Conservation (phyloP, 2,113 vertebrate species). For the Patagioenas fasciata region DNA sequence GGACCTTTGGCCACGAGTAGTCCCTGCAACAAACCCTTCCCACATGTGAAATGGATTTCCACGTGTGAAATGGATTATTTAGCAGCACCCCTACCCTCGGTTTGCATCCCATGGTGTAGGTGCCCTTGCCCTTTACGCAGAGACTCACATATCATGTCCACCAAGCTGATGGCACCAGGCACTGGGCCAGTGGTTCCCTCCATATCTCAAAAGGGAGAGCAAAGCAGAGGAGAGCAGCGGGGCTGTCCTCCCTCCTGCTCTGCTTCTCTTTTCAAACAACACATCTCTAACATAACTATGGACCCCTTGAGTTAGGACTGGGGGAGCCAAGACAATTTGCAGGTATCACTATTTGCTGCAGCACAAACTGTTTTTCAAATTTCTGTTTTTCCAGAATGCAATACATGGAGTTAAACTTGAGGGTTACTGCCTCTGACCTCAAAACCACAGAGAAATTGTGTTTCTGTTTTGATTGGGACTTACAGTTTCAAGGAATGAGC, state of each 20-base stretch:
- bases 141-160: background rate
- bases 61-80: no score
- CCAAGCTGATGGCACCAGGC: background rate
- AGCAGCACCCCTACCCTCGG: no score
- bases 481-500: background rate
- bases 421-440: background rate
- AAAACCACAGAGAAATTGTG: background rate
- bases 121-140: background rate
- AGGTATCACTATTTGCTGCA: background rate
- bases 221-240: background rate
- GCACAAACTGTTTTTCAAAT: background rate
- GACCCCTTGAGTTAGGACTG: background rate
- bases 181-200: background rate
- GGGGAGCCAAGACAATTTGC: background rate
- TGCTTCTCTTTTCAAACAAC: background rate
- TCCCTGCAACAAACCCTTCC: no score
- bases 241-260: background rate
- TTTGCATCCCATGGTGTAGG: no score
- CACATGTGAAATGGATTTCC: no score
- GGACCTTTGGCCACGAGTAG: no score
- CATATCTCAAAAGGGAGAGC: background rate
- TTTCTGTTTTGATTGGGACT: background rate
- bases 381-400: background rate
- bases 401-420: background rate
- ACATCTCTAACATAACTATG: accelerated